These are phyloP conservation scores for Zhengitettix transpicula DNA, from an alignment of 2,888 invertebrate genomes.

Conservation along the genomic window DNA sequence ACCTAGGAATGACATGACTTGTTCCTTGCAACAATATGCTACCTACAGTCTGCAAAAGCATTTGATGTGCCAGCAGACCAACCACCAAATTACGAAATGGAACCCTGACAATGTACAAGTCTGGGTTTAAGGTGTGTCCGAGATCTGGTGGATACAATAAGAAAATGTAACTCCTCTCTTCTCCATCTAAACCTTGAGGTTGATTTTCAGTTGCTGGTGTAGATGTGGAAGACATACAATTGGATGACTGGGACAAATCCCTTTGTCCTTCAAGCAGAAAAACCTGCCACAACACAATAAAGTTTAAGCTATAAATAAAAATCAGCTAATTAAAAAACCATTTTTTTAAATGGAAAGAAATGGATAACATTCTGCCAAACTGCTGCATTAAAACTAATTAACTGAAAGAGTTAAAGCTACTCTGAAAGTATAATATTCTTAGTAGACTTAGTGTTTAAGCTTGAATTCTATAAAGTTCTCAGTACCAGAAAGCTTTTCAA, in stretches of 20 bases:
- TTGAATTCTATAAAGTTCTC: too few relatives aligned
- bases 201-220: background rate
- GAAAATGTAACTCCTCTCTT: slow-evolving; percentile 79
- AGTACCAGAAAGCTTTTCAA: too few relatives aligned
- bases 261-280: slow-evolving; percentile 42
- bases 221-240: too few relatives aligned
- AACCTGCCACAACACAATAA: slow-evolving; percentile 26
- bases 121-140: slow-evolving; percentile 47
- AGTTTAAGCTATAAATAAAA: too few relatives aligned
- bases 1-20: slow-evolving; percentile 46
- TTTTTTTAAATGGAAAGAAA: too few relatives aligned
- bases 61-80: slow-evolving; percentile 80
- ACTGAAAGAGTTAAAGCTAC: background rate
- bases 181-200: slow-evolving; percentile 24
- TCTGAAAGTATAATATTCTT: too few relatives aligned
- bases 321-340: too few relatives aligned
- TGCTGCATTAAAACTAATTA: too few relatives aligned
- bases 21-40: slow-evolving; percentile 66
- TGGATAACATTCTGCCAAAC: too few relatives aligned
- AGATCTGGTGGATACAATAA: slow-evolving; percentile 62
- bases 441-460: too few relatives aligned
- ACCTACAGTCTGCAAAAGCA: slow-evolving; percentile 79
- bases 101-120: slow-evolving; percentile 54
- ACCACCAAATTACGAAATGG: slow-evolving; percentile 78
- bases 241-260: slow-evolving; percentile 4